phyloP scores from a whole-genome alignment of 2,888 invertebrate genomes.

The Orthosia gracilis region DNA sequence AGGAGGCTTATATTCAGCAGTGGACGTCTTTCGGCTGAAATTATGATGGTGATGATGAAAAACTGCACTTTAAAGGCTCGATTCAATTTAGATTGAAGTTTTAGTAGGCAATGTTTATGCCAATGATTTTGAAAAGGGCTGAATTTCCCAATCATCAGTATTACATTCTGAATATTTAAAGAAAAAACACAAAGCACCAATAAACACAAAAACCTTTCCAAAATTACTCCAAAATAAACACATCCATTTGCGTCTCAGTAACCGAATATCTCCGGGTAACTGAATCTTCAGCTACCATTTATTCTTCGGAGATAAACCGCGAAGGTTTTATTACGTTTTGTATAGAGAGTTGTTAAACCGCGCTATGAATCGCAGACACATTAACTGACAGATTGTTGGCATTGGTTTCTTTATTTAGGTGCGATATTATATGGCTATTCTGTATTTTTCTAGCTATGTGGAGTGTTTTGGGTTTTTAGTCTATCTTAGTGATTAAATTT shows the following conservation, averaged over 20 bases:
- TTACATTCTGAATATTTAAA: too few relatives aligned
- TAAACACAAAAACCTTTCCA: slow-evolving; percentile 22
- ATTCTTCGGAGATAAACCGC: slow-evolving; percentile 55
- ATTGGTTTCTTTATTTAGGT: slow-evolving; percentile 53
- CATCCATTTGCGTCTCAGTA: slow-evolving; percentile 36
- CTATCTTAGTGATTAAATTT: not conserved
- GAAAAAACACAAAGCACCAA: not conserved
- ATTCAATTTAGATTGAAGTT: too few relatives aligned
- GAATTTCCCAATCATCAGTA: too few relatives aligned
- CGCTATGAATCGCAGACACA: slow-evolving; percentile 69
- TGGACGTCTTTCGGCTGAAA: too few relatives aligned
- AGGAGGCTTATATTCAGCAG: too few relatives aligned
- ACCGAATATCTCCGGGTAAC: slow-evolving; percentile 15
- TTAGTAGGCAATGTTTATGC: too few relatives aligned
- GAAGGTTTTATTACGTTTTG: slow-evolving; percentile 54
- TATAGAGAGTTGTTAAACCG: slow-evolving; percentile 55
- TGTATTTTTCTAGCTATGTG: slow-evolving; percentile 9
- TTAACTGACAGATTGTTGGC: slow-evolving; percentile 63
- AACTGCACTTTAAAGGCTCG: too few relatives aligned
- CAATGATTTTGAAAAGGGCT: too few relatives aligned
- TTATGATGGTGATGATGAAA: too few relatives aligned
- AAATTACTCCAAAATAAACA: slow-evolving; percentile 31
- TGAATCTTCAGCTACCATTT: slow-evolving; percentile 40
- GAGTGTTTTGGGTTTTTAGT: slow-evolving; percentile 2
- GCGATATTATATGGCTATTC: slow-evolving; percentile 38